Conservation (phyloP, 2,888 invertebrate species). For the Phortica magna region DNA sequence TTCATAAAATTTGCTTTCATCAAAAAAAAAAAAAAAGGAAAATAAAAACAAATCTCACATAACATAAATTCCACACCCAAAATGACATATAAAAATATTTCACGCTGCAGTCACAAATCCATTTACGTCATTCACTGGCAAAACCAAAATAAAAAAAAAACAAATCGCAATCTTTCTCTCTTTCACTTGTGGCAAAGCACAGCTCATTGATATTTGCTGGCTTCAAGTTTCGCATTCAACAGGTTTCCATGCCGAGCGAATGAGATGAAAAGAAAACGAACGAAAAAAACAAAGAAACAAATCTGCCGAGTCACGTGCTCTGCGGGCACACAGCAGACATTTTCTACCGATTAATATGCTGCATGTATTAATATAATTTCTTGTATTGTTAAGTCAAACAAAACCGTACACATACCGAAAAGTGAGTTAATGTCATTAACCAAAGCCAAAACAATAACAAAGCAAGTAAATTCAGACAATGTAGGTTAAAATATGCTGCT, state of each 20-base stretch:
- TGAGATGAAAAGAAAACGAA: background rate
- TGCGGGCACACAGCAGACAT: conserved; percentile 34
- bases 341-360: background rate
- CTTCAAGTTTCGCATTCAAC: conserved; percentile 53
- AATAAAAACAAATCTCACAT: background rate
- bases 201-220: background rate
- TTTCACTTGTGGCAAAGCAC: too few relatives aligned
- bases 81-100: background rate
- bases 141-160: background rate
- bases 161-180: conserved; percentile 5
- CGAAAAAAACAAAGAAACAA: conserved; percentile 5
- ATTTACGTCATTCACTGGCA: conserved; percentile 21
- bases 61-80: background rate
- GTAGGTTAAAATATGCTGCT: conserved; percentile 32
- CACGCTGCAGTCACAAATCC: background rate
- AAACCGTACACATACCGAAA: conserved; percentile 24
- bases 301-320: conserved; percentile 63
- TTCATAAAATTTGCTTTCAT: background rate
- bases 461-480: conserved; percentile 42
- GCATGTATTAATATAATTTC: background rate
- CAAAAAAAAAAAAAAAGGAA: background rate
- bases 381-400: background rate
- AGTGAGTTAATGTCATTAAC: conserved; percentile 10
- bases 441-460: background rate
- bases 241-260: conserved; percentile 39